Base-by-base conservation (phyloP, 1,140 invertebrate genomes). In the Dysdera silvatica region DNA sequence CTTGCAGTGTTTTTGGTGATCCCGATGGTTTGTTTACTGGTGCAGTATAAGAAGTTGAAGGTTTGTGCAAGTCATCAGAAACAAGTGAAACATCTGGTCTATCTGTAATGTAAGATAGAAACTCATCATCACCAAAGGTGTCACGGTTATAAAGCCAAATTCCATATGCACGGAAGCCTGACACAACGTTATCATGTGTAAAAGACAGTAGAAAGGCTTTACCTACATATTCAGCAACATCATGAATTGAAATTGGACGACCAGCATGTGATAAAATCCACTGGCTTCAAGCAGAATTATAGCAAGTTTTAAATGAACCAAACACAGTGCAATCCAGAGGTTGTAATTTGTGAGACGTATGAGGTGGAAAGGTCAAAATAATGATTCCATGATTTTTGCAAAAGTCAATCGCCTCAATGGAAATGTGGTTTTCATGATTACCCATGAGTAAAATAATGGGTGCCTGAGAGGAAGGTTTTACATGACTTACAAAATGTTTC, bases 381-480 rank as follows among this genome's bases (percentile, higher is more conserved):
- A 4, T 4, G 40, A 41, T 41, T 41, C 40, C 12, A 14, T 41
- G 16, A n/a, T 3, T 20, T 41, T 41, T 41, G 40, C 10, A 41
- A 41, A 41, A 41, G 20, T 41, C 40, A 3, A 41, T 4, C 4
- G 20, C 40, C 20, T 16, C 4, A 4, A 14, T 4, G 4, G 40
- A 41, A 16, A 41, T n/a, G 20, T 41, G 75, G 12, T 65, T 69
- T 16, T 65, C 60, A 66, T 76, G 77, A 65, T 78, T 78, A 65
- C 79, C 75, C 32, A 74, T 63, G 8, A 79, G 53, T 14, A 78
- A 56, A n/a, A 78, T 68, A 18, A 76, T 70, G 65, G 68, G 70
- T 28, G 68, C 49, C 12, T 74, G 70, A 65, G 49, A 58, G 1
- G 73, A 69, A 35, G 68, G 49, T 28, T 65, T 65, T 12, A 68